Base-by-base conservation (phyloP, 1,140 invertebrate species). In the Aphelinus certus region DNA sequence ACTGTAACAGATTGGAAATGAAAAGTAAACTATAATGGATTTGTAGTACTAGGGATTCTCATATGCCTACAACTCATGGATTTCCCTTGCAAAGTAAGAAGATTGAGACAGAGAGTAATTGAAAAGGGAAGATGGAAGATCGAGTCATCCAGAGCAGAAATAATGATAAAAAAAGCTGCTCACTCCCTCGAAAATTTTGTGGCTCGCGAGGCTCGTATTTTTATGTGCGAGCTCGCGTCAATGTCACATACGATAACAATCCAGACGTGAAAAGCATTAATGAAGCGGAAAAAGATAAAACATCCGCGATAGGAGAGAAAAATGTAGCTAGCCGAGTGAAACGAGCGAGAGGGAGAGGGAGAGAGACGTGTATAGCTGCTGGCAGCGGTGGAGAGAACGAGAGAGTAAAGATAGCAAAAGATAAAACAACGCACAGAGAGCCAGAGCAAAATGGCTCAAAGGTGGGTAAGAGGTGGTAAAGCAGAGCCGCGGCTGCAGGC, bases 381-480 rank as follows among this genome's bases (percentile, higher is more conserved):
- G 10, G 46, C 26, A 26, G 26, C 26, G 26, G 43, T 42, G 45
- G 67, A 71, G 9, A 67, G 42, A 42, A 66, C 48, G n/a, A 79
- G 55, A 75, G 62, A 64, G 53, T 65, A 66, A 65, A 75, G 70
- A 64, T 56, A 75, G 58, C 6, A 74, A 56, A 76, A 63, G 51
- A 56, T 47, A 64, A 73, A 58, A 65, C 55, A 26, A 26, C 26
- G 26, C 26, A 26, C 26, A 26, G 26, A 26, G 26, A 26, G 26
- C 26, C 26, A 46, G 48, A 62, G 9, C 26, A 48, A 69, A 26
- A 42, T 57, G 43, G n/a, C 60, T 56, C 10, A 10, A 70, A 51
- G 7, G 53, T 64, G 51, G 64, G 43, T 58, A 60, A 45, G 58
- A 53, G 45, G 26, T 68, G 26, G 55, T 48, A 68, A 68, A 68